Conservation (phyloP, 2,888 invertebrate species). For the Cepaea hortensis region DNA sequence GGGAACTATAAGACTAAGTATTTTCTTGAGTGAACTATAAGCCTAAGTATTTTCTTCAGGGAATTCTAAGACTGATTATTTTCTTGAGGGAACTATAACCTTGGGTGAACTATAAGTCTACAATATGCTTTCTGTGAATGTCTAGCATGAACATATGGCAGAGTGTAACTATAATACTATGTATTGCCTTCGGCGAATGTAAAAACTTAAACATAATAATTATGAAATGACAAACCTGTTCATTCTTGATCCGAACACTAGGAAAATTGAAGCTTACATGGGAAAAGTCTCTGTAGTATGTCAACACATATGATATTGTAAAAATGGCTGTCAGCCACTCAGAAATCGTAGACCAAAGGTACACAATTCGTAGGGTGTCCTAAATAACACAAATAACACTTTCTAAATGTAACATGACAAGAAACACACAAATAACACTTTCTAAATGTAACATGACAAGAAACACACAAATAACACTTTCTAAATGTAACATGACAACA, state of each 20-base stretch:
- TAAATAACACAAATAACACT: conserved; percentile 19
- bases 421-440: background rate
- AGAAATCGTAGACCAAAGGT: conserved; percentile 58
- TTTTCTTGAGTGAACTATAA: too few species aligned
- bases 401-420: background rate
- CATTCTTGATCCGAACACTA: conserved; percentile 30
- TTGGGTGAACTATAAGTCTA: too few species aligned
- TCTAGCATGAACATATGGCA: too few species aligned
- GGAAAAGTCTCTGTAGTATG: conserved; percentile 58
- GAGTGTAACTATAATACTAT: too few species aligned
- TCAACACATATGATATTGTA: conserved; percentile 57
- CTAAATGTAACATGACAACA: background rate
- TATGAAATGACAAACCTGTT: background rate
- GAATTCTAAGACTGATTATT: too few species aligned
- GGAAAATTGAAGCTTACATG: conserved; percentile 47
- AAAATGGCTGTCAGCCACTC: conserved; percentile 60
- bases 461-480: background rate
- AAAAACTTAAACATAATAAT: too few species aligned
- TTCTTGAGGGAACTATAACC: too few species aligned
- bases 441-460: background rate
- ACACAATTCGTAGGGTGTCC: conserved; percentile 56
- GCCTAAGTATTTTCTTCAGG: too few species aligned
- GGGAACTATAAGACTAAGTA: too few species aligned
- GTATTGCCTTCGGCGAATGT: too few species aligned
- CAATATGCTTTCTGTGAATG: too few species aligned